phyloP scores from a whole-genome alignment of 2,888 invertebrate species.

The Tachina grossa region DNA sequence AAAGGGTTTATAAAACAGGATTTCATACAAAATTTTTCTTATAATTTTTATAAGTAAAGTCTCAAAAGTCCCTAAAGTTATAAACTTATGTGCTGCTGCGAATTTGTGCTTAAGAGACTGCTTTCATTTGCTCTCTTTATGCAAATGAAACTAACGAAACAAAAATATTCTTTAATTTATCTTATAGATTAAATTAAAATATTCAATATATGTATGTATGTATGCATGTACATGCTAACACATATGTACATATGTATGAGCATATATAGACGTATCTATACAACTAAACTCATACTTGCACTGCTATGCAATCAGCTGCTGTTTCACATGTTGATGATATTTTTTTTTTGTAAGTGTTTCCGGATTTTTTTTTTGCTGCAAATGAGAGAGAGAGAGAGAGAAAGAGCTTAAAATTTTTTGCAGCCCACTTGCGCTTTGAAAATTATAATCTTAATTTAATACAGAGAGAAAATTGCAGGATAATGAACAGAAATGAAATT shows the following conservation, averaged over 20 bases:
- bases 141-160: neutral
- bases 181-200: conserved; percentile 32
- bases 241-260: too few species aligned
- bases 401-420: neutral
- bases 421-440: conserved; percentile 54
- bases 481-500: conserved; percentile 28
- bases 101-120: neutral
- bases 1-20: too few species aligned
- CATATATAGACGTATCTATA: neutral
- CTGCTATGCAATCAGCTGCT: conserved; percentile 52
- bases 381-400: neutral
- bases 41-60: too few species aligned
- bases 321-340: conserved; percentile 65
- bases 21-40: too few species aligned
- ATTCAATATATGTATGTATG: neutral
- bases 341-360: conserved; percentile 27
- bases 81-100: neutral
- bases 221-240: conserved; percentile 10
- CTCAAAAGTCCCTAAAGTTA: too few species aligned
- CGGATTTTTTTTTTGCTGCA: conserved; percentile 25
- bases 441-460: neutral
- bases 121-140: neutral
- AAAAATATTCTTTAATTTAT: conserved; percentile 31
- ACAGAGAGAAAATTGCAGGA: neutral
- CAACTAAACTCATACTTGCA: neutral